Conservation (phyloP, 1,140 invertebrate species). For the Luehdorfia chinensis region DNA sequence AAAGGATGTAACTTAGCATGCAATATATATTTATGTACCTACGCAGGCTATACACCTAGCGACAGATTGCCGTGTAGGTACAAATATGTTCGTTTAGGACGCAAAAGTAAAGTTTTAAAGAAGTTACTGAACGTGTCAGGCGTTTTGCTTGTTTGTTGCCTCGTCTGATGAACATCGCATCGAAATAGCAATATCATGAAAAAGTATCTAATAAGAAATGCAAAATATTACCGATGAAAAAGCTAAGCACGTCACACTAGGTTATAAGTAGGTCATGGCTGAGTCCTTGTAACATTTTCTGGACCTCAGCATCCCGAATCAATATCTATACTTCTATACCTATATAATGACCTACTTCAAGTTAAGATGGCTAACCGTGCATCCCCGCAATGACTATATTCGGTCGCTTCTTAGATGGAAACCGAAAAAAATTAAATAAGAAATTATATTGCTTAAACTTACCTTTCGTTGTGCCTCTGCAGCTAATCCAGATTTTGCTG, state of each 20-base stretch:
- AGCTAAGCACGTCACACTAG: conserved; percentile 21
- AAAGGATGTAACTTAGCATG: conserved; percentile 9
- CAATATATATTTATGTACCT: not conserved
- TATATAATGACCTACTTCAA: not conserved
- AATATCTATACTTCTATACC: conserved; percentile 41
- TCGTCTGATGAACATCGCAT: no score
- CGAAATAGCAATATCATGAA: not conserved
- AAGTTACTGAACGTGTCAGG: conserved; percentile 1
- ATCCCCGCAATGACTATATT: not conserved
- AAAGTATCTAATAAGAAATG: conserved; percentile 8
- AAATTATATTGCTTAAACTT: conserved; percentile 44
- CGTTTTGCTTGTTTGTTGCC: not conserved
- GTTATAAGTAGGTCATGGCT: conserved; percentile 60
- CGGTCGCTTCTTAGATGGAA: conserved; percentile 3
- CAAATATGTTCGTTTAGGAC: conserved; percentile 3
- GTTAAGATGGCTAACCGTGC: not conserved
- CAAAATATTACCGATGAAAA: conserved; percentile 2
- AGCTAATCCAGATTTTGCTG: conserved; percentile 95
- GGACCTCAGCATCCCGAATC: conserved; percentile 66
- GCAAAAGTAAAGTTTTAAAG: conserved; percentile 14
- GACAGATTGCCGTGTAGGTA: not conserved
- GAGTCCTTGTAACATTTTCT: conserved; percentile 60
- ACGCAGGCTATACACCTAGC: not conserved
- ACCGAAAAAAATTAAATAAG: conserved; percentile 17
- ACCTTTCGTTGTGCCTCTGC: conserved; percentile 96